These are phyloP conservation scores for Elgonia sp. DNA, from an alignment of 2,888 invertebrate genomes.

Conservation along the genomic window DNA sequence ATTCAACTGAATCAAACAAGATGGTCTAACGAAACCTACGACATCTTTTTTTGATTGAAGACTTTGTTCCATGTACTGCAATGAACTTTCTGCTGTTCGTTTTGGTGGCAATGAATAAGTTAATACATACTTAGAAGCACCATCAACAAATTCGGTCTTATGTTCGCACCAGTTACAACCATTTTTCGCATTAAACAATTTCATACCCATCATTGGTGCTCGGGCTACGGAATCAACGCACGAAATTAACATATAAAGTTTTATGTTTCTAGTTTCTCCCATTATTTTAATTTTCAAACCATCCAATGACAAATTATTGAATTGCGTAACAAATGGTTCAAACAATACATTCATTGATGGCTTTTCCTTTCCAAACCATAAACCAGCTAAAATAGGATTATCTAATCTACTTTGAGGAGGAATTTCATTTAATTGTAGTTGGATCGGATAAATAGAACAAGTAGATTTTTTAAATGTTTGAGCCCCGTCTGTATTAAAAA, in stretches of 20 bases:
- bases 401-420: constrained; percentile 50
- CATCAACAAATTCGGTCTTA: background rate
- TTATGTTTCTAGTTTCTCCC: constrained; percentile 44
- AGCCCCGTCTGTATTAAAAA: constrained; percentile 51
- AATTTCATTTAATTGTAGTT: constrained; percentile 62
- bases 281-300: constrained; percentile 49
- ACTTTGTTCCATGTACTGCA: constrained; percentile 46
- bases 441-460: constrained; percentile 62
- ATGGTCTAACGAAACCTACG: constrained; percentile 51
- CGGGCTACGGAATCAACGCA: constrained; percentile 70
- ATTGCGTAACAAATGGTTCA: constrained; percentile 11
- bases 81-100: no score
- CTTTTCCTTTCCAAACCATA: constrained; percentile 70
- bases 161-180: constrained; percentile 72
- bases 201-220: constrained; percentile 73
- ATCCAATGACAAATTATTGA: constrained; percentile 50
- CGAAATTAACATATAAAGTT: constrained; percentile 51
- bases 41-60: constrained; percentile 9
- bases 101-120: no score
- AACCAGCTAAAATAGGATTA: constrained; percentile 52
- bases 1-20: constrained; percentile 45
- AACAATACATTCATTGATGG: constrained; percentile 69
- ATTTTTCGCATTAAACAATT: constrained; percentile 58
- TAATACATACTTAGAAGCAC: no score
- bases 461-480: constrained; percentile 57